phyloP scores from a whole-genome alignment of 2,113 vertebrate species.

The Plecturocebus donacophilus region DNA sequence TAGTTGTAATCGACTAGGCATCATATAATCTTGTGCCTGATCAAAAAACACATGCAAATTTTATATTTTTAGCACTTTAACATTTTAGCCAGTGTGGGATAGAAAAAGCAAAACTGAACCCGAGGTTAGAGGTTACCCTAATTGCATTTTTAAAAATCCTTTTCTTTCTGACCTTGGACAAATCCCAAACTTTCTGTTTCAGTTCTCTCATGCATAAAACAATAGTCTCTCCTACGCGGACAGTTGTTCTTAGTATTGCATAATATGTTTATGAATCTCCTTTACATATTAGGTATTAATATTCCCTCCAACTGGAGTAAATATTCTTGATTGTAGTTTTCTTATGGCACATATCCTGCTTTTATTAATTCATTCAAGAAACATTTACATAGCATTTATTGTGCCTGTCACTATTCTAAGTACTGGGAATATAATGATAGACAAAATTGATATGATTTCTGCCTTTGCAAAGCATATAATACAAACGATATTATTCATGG shows the following conservation, averaged over 20 bases:
- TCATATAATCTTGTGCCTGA: not conserved
- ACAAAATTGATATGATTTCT: not conserved
- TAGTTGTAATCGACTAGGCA: not conserved
- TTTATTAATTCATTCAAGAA: conserved; percentile 18
- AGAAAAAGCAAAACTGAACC: not conserved
- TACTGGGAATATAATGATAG: not conserved
- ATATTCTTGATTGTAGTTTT: not conserved
- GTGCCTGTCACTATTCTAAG: not conserved
- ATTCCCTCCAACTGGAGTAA: not conserved
- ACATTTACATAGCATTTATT: not conserved
- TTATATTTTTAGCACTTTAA: not conserved
- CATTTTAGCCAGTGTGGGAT: not conserved
- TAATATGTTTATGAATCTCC: not conserved
- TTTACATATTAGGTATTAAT: not conserved
- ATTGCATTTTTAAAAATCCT: not conserved
- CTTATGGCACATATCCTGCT: not conserved
- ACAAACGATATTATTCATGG: not conserved
- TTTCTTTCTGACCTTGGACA: not conserved
- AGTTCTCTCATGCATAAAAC: not conserved
- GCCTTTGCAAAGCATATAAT: not conserved
- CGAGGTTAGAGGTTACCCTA: not conserved
- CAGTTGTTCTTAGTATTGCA: not conserved
- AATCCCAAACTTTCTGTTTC: not conserved
- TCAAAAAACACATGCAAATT: not conserved
- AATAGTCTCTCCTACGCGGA: not conserved